Conservation (phyloP, 2,113 vertebrate species). For the Gambusia affinis region DNA sequence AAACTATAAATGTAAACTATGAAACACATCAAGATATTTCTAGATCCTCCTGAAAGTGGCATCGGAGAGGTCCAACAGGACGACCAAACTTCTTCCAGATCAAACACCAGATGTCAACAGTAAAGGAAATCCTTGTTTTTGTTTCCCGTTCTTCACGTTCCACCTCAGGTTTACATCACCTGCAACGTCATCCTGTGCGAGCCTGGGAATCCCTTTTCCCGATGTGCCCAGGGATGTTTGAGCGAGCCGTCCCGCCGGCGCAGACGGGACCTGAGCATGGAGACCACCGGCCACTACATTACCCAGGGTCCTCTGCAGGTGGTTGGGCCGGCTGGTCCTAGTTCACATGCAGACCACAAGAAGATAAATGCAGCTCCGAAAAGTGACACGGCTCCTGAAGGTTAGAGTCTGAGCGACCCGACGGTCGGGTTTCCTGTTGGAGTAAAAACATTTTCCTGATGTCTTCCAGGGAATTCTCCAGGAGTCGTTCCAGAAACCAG, state of each 20-base stretch:
- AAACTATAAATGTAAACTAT: too few species aligned
- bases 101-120: background rate
- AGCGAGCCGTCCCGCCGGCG: conserved; percentile 33
- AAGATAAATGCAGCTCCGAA: background rate
- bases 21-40: too few species aligned
- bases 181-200: conserved; percentile 76
- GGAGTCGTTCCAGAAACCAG: background rate
- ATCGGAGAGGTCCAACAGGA: background rate
- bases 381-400: background rate
- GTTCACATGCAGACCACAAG: background rate
- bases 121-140: background rate
- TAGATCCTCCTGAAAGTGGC: too few species aligned
- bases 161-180: conserved; percentile 61
- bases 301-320: conserved; percentile 77
- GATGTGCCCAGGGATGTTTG: conserved; percentile 77
- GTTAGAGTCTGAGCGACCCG: background rate
- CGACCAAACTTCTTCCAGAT: background rate
- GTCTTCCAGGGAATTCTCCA: conserved; percentile 20
- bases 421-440: background rate
- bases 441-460: background rate
- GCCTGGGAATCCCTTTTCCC: conserved; percentile 53
- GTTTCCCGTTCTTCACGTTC: background rate
- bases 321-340: background rate
- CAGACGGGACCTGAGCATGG: conserved; percentile 43
- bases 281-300: conserved; percentile 69